Evolutionary conservation across 2,113 vertebrate species (phyloP).

Genomic region (Percopsis transmontana): DNA sequence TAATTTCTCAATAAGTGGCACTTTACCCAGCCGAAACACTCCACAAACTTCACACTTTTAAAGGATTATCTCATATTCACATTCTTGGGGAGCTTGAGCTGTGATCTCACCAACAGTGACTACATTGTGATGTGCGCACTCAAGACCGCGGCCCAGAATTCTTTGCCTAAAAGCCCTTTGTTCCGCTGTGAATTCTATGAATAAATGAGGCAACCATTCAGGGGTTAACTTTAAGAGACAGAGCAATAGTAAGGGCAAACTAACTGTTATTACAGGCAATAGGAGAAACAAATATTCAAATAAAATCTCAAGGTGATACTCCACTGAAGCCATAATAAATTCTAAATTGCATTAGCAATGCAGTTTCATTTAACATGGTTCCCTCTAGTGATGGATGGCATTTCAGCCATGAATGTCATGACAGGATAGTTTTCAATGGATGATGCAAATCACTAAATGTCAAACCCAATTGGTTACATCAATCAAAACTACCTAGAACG

Average conservation of each 20-base stretch:
- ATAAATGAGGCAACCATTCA: slow-evolving; percentile 55
- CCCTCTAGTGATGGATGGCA: neutral
- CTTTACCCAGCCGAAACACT: slow-evolving; percentile 51
- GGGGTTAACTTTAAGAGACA: slow-evolving; percentile 31
- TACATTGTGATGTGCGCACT: slow-evolving; percentile 63
- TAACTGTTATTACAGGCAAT: slow-evolving; percentile 23
- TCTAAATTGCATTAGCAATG: slow-evolving; percentile 3
- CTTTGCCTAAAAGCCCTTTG: slow-evolving; percentile 63
- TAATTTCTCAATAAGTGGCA: slow-evolving; percentile 21
- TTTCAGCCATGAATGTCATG: slow-evolving; percentile 1
- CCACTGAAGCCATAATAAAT: slow-evolving; percentile 13
- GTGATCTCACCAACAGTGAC: slow-evolving; percentile 58
- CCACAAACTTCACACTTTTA: slow-evolving; percentile 31
- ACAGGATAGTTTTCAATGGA: neutral
- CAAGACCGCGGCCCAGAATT: slow-evolving; percentile 31
- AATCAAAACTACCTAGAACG: slow-evolving; percentile 7
- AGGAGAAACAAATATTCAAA: neutral
- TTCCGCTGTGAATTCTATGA: slow-evolving; percentile 58
- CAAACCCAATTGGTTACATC: neutral
- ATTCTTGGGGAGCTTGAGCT: slow-evolving; percentile 65
- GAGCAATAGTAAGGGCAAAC: slow-evolving; percentile 26
- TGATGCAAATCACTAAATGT: slow-evolving; percentile 17
- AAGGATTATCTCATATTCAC: slow-evolving; percentile 60
- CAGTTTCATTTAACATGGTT: neutral
- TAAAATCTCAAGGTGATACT: neutral